phyloP scores from a whole-genome alignment of 1,140 invertebrate genomes.

The Matsumurasca onukii region DNA sequence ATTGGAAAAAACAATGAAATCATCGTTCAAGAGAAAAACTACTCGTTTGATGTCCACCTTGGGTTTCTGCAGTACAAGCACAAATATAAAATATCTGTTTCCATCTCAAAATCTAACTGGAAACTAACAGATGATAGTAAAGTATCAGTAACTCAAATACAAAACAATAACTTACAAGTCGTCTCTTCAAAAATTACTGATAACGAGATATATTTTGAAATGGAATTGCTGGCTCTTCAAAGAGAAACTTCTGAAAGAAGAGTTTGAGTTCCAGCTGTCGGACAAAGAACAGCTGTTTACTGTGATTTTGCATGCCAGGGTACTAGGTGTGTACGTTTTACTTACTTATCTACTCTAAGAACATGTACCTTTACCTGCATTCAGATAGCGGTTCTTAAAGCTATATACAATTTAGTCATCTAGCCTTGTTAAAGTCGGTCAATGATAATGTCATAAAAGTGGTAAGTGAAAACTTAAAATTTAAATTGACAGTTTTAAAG shows the following conservation, averaged over 20 bases:
- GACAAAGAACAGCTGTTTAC: slow-evolving; percentile 47
- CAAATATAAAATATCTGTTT: slow-evolving; percentile 42
- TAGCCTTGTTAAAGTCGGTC: too few species aligned
- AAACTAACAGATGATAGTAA: background rate
- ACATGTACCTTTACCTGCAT: too few species aligned
- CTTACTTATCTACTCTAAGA: too few species aligned
- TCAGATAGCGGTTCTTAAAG: too few species aligned
- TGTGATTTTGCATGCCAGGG: background rate
- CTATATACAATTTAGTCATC: too few species aligned
- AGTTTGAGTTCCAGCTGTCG: slow-evolving; percentile 50
- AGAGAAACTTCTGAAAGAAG: slow-evolving; percentile 54
- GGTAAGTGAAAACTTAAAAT: too few species aligned
- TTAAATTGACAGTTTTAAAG: too few species aligned
- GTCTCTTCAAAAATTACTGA: slow-evolving; percentile 42
- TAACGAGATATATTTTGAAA: slow-evolving; percentile 46
- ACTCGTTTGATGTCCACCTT: slow-evolving; percentile 47
- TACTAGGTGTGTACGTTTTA: too few species aligned
- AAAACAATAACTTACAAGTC: slow-evolving; percentile 48
- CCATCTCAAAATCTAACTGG: slow-evolving; percentile 20
- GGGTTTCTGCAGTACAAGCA: slow-evolving; percentile 51
- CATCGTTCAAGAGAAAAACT: slow-evolving; percentile 40
- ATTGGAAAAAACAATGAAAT: slow-evolving; percentile 47
- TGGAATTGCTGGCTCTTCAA: slow-evolving; percentile 55
- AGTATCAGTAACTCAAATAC: slow-evolving; percentile 37
- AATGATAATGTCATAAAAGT: too few species aligned